Evolutionary conservation across 2,888 invertebrate species (phyloP).

Genomic region (Melinaea marsaeus): DNA sequence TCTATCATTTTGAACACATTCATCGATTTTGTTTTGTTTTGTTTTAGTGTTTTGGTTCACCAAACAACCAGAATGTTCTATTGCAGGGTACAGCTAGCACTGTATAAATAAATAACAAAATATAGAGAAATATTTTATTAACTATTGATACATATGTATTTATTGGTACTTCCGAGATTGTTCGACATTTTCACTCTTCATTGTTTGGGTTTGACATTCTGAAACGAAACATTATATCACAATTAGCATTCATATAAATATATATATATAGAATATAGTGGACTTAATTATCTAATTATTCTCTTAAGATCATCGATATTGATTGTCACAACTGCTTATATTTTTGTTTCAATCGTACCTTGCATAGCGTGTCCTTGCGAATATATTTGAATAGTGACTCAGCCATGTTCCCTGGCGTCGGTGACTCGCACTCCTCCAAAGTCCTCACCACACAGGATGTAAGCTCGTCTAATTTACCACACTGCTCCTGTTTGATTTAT

Average conservation of each 20-base stretch:
- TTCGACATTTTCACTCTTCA: neutral
- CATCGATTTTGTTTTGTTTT: no score
- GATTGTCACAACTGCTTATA: no score
- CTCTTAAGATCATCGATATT: neutral
- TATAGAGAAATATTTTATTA: conserved; percentile 10
- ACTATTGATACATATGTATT: neutral
- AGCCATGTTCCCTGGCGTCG: conserved; percentile 88
- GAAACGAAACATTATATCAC: neutral
- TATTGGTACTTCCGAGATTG: neutral
- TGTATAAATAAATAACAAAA: neutral
- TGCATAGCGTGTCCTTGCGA: conserved; percentile 82
- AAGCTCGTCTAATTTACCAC: conserved; percentile 75
- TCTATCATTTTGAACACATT: no score
- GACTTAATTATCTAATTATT: neutral
- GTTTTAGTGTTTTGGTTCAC: no score
- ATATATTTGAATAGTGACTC: conserved; percentile 86
- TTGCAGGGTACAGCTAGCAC: no score
- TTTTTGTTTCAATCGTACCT: conserved; percentile 19
- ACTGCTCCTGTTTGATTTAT: conserved; percentile 50
- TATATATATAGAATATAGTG: neutral
- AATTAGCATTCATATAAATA: neutral
- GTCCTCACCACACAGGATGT: conserved; percentile 78
- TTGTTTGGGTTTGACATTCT: neutral
- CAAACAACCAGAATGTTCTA: no score
- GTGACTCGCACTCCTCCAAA: conserved; percentile 82